A percentile compares a stretch with the other conserved stretches of the same genome.
phyloP scores from a whole-genome alignment of 2,797 vertebrate genomes.

The Pristis pectinata region DNA sequence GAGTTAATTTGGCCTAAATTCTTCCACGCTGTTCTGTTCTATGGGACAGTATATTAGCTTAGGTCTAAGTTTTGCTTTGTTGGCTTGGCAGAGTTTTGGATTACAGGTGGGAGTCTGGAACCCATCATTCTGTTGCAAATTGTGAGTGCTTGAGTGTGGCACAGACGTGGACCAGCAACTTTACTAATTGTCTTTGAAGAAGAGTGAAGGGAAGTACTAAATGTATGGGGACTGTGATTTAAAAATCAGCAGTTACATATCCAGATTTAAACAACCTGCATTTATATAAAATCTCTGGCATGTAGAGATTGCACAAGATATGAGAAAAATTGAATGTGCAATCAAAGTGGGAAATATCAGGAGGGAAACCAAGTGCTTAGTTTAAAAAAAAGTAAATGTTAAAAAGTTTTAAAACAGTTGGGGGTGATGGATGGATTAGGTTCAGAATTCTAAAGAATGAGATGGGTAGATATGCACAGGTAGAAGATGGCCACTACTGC shows the following conservation, averaged over 20 bases:
- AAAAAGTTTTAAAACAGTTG: too few relatives aligned
- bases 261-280: not conserved
- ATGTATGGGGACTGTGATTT: not conserved
- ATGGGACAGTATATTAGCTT: not conserved
- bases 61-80: not conserved
- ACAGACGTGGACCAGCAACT: not conserved
- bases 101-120: not conserved
- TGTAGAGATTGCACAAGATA: not conserved
- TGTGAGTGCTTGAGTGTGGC: not conserved
- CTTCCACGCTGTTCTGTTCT: not conserved
- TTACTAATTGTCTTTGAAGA: not conserved
- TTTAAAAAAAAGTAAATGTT: not conserved
- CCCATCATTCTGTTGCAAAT: not conserved
- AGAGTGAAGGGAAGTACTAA: not conserved
- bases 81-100: not conserved
- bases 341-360: not conserved
- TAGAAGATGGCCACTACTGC: too few relatives aligned
- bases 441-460: too few relatives aligned
- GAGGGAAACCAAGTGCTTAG: not conserved
- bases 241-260: not conserved
- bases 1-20: conserved; percentile 10
- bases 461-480: too few relatives aligned
- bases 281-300: not conserved
- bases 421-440: too few relatives aligned
- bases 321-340: not conserved